phyloP scores from a whole-genome alignment of 37 sponge, comb jelly and placozoan genomes.

The Crambe crambe region DNA sequence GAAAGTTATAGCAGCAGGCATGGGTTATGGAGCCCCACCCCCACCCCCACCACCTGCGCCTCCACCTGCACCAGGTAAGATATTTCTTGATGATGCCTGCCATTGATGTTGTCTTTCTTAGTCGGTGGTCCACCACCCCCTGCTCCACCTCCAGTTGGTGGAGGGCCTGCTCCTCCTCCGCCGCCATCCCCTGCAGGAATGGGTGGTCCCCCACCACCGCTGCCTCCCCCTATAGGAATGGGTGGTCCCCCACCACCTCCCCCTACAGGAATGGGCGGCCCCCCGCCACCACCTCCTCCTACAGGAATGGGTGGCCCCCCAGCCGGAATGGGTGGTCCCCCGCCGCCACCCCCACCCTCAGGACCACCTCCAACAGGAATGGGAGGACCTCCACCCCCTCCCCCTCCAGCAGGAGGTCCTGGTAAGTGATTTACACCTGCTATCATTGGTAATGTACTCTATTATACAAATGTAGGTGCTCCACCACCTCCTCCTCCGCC shows the following conservation, averaged over 20 bases:
- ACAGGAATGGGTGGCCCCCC: slow-evolving; percentile 24
- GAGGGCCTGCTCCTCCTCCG: slow-evolving; percentile 31
- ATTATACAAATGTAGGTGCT: slow-evolving; percentile 22
- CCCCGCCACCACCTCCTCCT: slow-evolving; percentile 41
- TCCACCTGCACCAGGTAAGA: background rate
- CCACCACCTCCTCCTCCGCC: slow-evolving; percentile 79
- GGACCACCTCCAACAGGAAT: slow-evolving; percentile 22
- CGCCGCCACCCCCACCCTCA: slow-evolving; percentile 46
- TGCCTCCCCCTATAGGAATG: slow-evolving; percentile 17
- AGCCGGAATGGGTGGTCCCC: slow-evolving; percentile 8
- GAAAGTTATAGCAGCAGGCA: background rate
- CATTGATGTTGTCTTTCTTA: background rate
- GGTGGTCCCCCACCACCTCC: slow-evolving; percentile 32
- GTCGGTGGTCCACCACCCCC: slow-evolving; percentile 38
- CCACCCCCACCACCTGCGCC: slow-evolving; percentile 25
- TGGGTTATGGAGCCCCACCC: slow-evolving; percentile 27
- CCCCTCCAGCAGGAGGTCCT: slow-evolving; percentile 49
- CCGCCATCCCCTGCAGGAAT: slow-evolving; percentile 40
- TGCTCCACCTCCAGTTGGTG: slow-evolving; percentile 38
- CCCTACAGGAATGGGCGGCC: slow-evolving; percentile 17
- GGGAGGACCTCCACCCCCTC: slow-evolving; percentile 35
- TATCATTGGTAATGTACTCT: background rate
- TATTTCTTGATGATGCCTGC: background rate
- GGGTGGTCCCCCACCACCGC: slow-evolving; percentile 30
- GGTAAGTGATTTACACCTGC: no score